These are phyloP conservation scores for Nemurella pictetii DNA, from an alignment of 2,888 invertebrate species.

Conservation along the genomic window DNA sequence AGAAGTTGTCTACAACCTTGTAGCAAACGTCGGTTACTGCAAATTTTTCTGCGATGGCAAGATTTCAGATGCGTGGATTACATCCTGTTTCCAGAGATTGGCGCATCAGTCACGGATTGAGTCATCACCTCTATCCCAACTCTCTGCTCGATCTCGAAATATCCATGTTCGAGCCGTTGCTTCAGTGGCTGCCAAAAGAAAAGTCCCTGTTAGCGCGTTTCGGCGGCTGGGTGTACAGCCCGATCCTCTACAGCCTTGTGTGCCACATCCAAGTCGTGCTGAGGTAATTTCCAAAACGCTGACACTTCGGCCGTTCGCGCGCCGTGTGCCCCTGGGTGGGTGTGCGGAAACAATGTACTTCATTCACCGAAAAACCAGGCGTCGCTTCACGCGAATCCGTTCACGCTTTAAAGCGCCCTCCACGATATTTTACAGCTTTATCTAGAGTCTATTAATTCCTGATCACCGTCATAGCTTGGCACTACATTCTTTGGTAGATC, in stretches of 20 bases:
- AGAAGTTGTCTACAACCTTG: background rate
- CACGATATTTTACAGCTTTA: background rate
- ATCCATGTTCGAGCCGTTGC: constrained; percentile 66
- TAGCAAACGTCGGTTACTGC: background rate
- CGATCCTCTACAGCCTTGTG: constrained; percentile 52
- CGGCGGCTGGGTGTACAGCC: constrained; percentile 58
- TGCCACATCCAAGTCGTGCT: constrained; percentile 39
- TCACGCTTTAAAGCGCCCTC: background rate
- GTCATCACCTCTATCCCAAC: constrained; percentile 80
- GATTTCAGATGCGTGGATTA: constrained; percentile 22
- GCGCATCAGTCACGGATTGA: constrained; percentile 73
- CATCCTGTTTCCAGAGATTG: constrained; percentile 60
- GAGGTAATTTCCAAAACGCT: constrained; percentile 33
- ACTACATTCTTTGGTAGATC: too few species aligned
- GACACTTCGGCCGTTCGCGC: background rate
- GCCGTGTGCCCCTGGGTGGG: background rate
- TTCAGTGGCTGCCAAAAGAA: constrained; percentile 64
- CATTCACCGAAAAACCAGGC: background rate
- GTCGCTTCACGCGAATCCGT: background rate
- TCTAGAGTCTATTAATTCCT: background rate
- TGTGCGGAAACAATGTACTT: background rate
- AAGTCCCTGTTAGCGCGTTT: constrained; percentile 59
- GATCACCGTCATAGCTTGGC: background rate
- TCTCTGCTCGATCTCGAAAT: constrained; percentile 75
- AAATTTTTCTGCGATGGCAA: background rate